Percentiles rank a stretch among this genome's conserved stretches.
Conservation (phyloP, 2,797 vertebrate genomes). For the Macrochelys suwanniensis region DNA sequence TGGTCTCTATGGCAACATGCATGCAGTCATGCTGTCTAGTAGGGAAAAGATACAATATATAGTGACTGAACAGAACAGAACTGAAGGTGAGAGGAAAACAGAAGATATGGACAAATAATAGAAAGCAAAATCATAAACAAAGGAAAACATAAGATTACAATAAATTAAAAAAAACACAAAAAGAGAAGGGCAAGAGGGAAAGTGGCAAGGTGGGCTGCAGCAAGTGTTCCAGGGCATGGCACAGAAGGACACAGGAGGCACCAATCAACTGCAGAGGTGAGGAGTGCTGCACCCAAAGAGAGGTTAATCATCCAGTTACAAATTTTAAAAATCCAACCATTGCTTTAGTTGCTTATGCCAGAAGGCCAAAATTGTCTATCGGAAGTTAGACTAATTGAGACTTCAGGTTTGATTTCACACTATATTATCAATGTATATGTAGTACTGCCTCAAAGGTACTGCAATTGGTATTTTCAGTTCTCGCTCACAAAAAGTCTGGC, state of each 20-base stretch:
- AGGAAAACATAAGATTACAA: not conserved
- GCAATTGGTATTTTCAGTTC: slow-evolving; percentile 49
- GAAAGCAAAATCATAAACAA: not conserved
- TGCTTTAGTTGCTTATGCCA: slow-evolving; percentile 7
- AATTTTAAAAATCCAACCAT: not conserved
- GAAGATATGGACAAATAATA: not conserved
- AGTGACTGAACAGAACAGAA: not conserved
- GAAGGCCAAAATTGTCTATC: slow-evolving; percentile 37
- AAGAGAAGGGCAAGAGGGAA: not conserved
- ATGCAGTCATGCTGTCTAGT: not conserved
- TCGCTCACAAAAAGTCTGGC: not conserved
- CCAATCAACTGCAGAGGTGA: not conserved
- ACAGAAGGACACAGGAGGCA: not conserved
- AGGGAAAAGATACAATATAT: not conserved
- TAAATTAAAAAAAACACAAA: not conserved
- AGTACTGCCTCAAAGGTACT: slow-evolving; percentile 31
- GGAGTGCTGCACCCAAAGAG: not conserved
- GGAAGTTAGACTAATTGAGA: slow-evolving; percentile 49
- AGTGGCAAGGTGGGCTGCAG: not conserved
- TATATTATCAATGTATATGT: slow-evolving; percentile 18
- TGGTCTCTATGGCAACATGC: not conserved
- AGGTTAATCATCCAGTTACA: not conserved
- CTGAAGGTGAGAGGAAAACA: fast-evolving
- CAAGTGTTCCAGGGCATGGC: not conserved
- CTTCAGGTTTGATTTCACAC: slow-evolving; percentile 55